Base-by-base conservation (phyloP, 2,888 invertebrate genomes). In the Drosophila peninsularis region DNA sequence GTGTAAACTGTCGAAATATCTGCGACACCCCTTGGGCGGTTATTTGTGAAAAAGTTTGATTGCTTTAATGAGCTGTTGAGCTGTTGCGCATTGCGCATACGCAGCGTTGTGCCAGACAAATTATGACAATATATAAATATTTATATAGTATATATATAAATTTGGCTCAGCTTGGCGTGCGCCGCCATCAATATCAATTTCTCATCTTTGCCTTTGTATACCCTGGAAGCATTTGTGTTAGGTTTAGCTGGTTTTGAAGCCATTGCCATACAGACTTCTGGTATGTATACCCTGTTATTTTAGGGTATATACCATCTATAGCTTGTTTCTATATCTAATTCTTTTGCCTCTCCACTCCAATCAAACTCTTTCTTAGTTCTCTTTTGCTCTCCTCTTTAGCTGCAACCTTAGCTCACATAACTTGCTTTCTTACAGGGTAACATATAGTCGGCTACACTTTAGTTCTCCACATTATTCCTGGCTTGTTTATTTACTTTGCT, bases 1-100 rank as follows among this genome's bases (percentile, higher is more conserved):
- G 70, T 80, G 75, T 85, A 86, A 83, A 80, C 68, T 86, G 88
- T 67, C 74, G 71, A 65, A 82, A 85, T 85, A 82, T 82, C 82
- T 88, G 66, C 54, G 55, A 73, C 71, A 45, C 42, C 27, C 9
- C 32, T 24, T 27, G 19, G 45, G 32, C 41, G 10, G 17, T n/a
- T 11, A 30, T 52, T 65, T 34, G 65, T 30, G 21, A 53, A 52
- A 68, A 67, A 49, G 27, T 62, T 71, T 71, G 75, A 84, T 78
- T 80, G 72, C 64, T 70, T 82, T 77, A 86, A 89, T 89, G 85
- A 86, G 85, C 80, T 75, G 78, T 64, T 81, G 70, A 78, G 45
- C 56, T 45, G 66, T 73, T 36, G 30, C 62, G 60, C 73, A 78
- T 71, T 69, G 66, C 75, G 77, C 70, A 82, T 79, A 78, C 79